phyloP scores from a whole-genome alignment of 2,797 vertebrate genomes.

The Gobio occitaniae region DNA sequence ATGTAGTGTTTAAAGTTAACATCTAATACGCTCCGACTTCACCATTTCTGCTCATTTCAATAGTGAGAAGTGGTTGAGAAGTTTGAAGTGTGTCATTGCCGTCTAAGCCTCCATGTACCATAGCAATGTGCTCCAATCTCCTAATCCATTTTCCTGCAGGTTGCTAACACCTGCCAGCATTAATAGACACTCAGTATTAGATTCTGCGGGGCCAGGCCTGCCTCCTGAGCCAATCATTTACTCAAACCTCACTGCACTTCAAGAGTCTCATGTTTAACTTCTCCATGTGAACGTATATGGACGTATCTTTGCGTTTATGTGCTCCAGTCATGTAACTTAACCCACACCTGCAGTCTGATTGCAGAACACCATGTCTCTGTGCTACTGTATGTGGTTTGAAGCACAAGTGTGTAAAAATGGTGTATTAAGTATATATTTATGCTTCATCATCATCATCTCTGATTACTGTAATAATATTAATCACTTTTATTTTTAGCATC shows the following conservation, averaged over 20 bases:
- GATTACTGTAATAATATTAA: constrained; percentile 63
- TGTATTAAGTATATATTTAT: constrained; percentile 16
- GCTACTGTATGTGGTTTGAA: not conserved
- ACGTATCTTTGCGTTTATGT: not conserved
- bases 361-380: constrained; percentile 13
- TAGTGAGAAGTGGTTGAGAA: not conserved
- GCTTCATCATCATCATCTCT: constrained; percentile 52
- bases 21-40: not conserved
- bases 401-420: not conserved
- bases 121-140: constrained; percentile 29
- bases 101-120: constrained; percentile 26
- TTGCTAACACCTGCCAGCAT: constrained; percentile 31
- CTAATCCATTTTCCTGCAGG: constrained; percentile 33
- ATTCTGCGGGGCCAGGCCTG: constrained; percentile 2
- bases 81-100: not conserved
- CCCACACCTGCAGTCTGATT: constrained; percentile 22
- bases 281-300: not conserved
- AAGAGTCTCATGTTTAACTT: constrained; percentile 17
- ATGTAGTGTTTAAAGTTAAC: not conserved
- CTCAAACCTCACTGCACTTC: not conserved
- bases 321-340: constrained; percentile 32
- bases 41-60: not conserved
- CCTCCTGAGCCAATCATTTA: constrained; percentile 5
- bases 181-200: constrained; percentile 28
- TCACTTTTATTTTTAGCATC: constrained; percentile 71